Base-by-base conservation (phyloP, 2,113 vertebrate genomes). In the Orcinus orca region DNA sequence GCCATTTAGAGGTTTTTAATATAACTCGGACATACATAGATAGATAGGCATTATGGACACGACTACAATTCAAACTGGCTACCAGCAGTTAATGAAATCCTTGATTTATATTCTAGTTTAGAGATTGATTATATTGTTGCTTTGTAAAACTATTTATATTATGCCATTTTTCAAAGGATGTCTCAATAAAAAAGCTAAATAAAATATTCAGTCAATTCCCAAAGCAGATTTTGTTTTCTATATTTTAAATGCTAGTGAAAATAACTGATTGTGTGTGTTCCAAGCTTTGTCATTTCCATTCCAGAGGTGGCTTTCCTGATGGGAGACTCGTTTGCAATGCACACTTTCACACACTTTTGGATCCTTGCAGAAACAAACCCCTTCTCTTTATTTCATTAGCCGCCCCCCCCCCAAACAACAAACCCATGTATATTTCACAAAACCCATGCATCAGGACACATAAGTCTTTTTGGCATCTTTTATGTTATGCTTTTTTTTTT, bases 1-100 rank as follows among this genome's bases (percentile, higher is more conserved):
- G 99, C 99, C 99, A 99, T 99, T 99, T 99, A 99, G 99, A 99
- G 99, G 98, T 99, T 99, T 99, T 99, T 99, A 99, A 99, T 99
- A 99, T 99, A 99, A 99, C 98, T 98, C 98, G 98, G 98, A 99
- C 98, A 98, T 99, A 99, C 99, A 99, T 99, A 99, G 99, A 99
- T 99, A 99, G 99, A 99, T 99, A 99, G 99, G 99, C 99, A 99
- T 99, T 99, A 99, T 99, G 98, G 99, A 99, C 99, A 99, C 99
- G 99, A 98, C 99, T 99, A 99, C 98, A 99, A 99, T 99, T 99
- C 99, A 99, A 99, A 99, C 99, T 99, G 99, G 99, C 99, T 99
- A 99, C 98, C 98, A 99, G 99, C 99, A 99, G 99, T 99, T 99
- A 99, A 99, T 99, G 99, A 99, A 99, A 99, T 99, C 99, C 98